Evolutionary conservation across 2,113 vertebrate species (phyloP), one percentile per base, ranked within the genome.

Genomic region (Falcunculus frontatus): DNA sequence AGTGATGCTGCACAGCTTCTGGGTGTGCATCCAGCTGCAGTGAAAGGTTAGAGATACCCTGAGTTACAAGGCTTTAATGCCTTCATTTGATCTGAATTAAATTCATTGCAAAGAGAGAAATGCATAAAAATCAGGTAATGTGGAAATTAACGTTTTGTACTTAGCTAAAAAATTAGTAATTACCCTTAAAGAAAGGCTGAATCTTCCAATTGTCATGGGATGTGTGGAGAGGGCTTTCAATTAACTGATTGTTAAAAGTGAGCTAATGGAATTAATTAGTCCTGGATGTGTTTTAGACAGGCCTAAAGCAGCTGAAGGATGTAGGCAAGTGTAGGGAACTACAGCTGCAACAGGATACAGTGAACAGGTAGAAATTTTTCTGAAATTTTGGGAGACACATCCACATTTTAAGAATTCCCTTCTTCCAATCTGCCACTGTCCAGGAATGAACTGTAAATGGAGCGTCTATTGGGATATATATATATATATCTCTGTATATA

Each of bases 401-500:
- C 10, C 22, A 32, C 14, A 41, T 70, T 65, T 86, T 55, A 23
- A 39, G 13, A 68, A 21, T 60, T 72, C 15, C 57, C 11, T 35
- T 80, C 35, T 73, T 76, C 69, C 70, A 74, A 29, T 57, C 26
- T 78, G 10, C 22, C 73, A 5, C 29, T 46, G 49, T 47, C 57
- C 57, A 29, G 29, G 56, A n/a, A 27, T 44, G 25, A 77, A 19
- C n/a, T 77, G 35, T 37, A 73, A 84, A 53, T 21, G 44, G 39
- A 83, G 30, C 49, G 35, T 55, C 26, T 68, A 0, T 50, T 44
- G 22, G 33, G 37, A 6, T 42, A 3, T 75, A 1, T 35, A 2
- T 29, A 30, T 25, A 49, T 47, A 47, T 16, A 47, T 15, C 8
- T 26, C 26, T 50, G n/a, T n/a, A 27, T 15, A 4, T 49, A 17